Percentiles rank a stretch among this genome's conserved stretches.
These are phyloP conservation scores for Diogma glabrata DNA, from an alignment of 2,888 invertebrate species.

Conservation along the genomic window DNA sequence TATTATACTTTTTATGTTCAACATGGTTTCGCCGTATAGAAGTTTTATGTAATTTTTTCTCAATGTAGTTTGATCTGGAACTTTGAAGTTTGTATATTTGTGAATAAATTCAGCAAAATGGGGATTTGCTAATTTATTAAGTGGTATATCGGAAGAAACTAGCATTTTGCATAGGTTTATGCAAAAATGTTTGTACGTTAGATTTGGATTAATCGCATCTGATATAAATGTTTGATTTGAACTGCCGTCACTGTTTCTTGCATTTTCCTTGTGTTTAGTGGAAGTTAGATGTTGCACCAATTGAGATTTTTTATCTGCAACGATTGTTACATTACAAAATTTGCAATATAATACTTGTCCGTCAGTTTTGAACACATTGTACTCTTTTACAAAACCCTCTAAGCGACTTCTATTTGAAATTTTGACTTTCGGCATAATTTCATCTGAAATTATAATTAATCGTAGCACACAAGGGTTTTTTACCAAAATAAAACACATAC, in stretches of 20 bases:
- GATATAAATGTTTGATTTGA: too few relatives aligned
- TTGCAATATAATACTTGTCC: not conserved
- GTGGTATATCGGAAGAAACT: not conserved
- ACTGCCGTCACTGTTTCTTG: too few relatives aligned
- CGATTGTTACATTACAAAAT: not conserved
- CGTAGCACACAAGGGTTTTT: too few relatives aligned
- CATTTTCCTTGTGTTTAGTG: too few relatives aligned
- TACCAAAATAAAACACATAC: not conserved
- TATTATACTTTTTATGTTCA: too few relatives aligned
- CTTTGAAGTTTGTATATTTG: conserved; percentile 10
- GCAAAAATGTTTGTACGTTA: too few relatives aligned
- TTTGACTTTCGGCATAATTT: not conserved
- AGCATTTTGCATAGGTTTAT: too few relatives aligned
- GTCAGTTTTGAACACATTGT: not conserved
- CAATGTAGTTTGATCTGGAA: conserved; percentile 4
- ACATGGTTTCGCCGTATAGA: not conserved
- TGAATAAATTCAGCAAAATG: not conserved
- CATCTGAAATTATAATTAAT: not conserved
- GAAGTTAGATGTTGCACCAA: too few relatives aligned
- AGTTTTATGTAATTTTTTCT: not conserved
- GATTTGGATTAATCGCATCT: too few relatives aligned
- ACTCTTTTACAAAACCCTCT: not conserved
- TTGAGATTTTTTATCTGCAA: not conserved
- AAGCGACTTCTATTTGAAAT: not conserved
- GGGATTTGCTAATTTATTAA: not conserved